phyloP scores from a whole-genome alignment of 2,113 vertebrate species.

The Nothocercus nigrocapillus region DNA sequence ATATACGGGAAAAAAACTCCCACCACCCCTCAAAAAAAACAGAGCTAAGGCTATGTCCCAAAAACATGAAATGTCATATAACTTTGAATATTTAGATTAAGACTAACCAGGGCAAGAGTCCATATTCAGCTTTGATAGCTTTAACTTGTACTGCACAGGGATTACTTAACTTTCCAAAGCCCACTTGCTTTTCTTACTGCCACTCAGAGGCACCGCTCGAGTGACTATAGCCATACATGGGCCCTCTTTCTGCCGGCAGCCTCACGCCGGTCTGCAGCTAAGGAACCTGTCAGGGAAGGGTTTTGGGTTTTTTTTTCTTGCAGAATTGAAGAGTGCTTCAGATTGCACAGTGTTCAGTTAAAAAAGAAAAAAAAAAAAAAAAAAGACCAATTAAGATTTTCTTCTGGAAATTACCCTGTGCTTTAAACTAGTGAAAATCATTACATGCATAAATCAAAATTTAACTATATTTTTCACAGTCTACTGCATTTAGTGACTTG shows the following conservation, averaged over 20 bases:
- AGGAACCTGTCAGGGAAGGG: neutral
- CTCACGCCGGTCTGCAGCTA: slow-evolving; percentile 13
- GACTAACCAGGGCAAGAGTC: neutral
- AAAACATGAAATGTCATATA: neutral
- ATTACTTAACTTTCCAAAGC: slow-evolving; percentile 4
- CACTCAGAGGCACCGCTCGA: neutral
- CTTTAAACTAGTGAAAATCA: neutral
- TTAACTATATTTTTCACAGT: neutral
- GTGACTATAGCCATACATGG: slow-evolving; percentile 41
- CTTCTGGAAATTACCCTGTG: neutral
- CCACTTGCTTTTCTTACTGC: neutral
- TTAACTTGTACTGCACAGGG: neutral
- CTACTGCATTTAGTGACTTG: neutral
- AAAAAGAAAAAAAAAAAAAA: neutral
- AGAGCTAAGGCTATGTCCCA: slow-evolving; percentile 12
- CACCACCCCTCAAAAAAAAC: neutral
- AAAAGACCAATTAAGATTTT: neutral
- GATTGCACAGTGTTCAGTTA: neutral
- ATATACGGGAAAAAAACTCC: slow-evolving; percentile 5
- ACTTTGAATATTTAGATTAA: neutral
- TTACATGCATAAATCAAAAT: neutral
- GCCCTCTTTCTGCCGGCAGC: slow-evolving; percentile 3
- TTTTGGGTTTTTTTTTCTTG: neutral
- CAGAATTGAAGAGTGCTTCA: neutral
- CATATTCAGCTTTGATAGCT: neutral